phyloP scores from a whole-genome alignment of 2,888 invertebrate species.

The Odontomyia ornata region DNA sequence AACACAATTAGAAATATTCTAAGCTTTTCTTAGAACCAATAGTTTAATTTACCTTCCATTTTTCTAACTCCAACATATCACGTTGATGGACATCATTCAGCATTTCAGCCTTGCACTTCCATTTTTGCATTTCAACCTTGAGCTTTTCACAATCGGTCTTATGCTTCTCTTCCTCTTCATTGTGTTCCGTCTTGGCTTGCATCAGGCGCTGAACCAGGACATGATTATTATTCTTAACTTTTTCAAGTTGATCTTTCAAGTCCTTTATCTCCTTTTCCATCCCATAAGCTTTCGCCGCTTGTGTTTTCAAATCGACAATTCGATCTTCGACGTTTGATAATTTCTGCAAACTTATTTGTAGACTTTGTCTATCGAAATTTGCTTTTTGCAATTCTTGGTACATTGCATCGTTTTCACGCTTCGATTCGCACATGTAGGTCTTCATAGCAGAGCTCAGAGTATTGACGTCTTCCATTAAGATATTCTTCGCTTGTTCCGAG shows the following conservation, averaged over 20 bases:
- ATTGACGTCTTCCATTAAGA: neutral
- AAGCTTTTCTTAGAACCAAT: too few relatives aligned
- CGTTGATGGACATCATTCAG: slow-evolving; percentile 6
- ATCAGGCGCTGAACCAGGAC: neutral
- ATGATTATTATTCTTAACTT: neutral
- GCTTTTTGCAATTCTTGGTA: slow-evolving; percentile 19
- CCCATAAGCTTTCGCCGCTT: neutral
- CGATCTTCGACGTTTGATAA: slow-evolving; percentile 9
- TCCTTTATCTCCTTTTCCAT: neutral
- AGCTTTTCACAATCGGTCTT: neutral
- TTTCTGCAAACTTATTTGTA: slow-evolving; percentile 7
- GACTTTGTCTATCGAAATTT: slow-evolving; percentile 17
- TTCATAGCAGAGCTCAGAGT: neutral
- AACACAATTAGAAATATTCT: too few relatives aligned
- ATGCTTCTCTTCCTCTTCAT: neutral
- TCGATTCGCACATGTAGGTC: slow-evolving; percentile 11
- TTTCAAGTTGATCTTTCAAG: neutral
- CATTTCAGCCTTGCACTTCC: slow-evolving; percentile 25
- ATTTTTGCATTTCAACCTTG: neutral
- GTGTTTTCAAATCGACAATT: slow-evolving; percentile 23
- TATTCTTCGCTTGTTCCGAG: neutral
- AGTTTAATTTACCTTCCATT: slow-evolving; percentile 24
- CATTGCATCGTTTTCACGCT: neutral
- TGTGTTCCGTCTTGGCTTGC: neutral
- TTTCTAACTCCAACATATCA: slow-evolving; percentile 20